A percentile compares a stretch with the other conserved stretches of the same genome.
phyloP scores from a whole-genome alignment of 2,888 invertebrate genomes.

The Coleophora deauratella region DNA sequence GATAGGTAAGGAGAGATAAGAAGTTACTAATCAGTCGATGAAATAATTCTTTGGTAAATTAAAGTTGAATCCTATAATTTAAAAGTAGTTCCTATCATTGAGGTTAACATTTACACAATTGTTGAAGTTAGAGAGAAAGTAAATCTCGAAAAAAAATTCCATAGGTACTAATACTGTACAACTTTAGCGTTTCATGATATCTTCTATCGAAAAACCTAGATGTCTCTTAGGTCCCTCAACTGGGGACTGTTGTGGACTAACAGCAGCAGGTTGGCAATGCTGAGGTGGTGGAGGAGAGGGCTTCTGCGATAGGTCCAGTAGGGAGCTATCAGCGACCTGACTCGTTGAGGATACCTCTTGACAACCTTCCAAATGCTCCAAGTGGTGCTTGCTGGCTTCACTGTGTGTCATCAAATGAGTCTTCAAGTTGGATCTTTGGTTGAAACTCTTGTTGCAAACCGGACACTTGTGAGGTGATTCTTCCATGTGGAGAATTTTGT shows the following conservation, averaged over 20 bases:
- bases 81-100: slow-evolving; percentile 6
- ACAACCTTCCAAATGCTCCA: slow-evolving; percentile 66
- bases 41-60: slow-evolving; percentile 45
- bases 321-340: slow-evolving; percentile 55
- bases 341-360: slow-evolving; percentile 70
- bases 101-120: background rate
- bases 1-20: background rate
- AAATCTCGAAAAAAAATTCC: too few species aligned
- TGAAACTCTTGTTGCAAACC: slow-evolving; percentile 90
- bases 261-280: slow-evolving; percentile 31
- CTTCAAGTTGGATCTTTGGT: slow-evolving; percentile 93
- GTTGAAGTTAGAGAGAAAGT: too few species aligned
- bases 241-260: slow-evolving; percentile 48
- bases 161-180: slow-evolving; percentile 18
- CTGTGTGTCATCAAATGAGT: slow-evolving; percentile 92
- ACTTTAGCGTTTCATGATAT: slow-evolving; percentile 91
- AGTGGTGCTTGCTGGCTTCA: slow-evolving; percentile 73
- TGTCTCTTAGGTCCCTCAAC: slow-evolving; percentile 57
- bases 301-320: slow-evolving; percentile 75
- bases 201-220: slow-evolving; percentile 89
- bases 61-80: slow-evolving; percentile 13
- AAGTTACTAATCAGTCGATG: slow-evolving; percentile 31
- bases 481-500: slow-evolving; percentile 94
- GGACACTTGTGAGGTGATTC: slow-evolving; percentile 95
- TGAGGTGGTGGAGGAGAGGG: slow-evolving; percentile 45